Conservation (phyloP, 35 echinoderm and acorn worm species). For the Apostichopus parvimensis region DNA sequence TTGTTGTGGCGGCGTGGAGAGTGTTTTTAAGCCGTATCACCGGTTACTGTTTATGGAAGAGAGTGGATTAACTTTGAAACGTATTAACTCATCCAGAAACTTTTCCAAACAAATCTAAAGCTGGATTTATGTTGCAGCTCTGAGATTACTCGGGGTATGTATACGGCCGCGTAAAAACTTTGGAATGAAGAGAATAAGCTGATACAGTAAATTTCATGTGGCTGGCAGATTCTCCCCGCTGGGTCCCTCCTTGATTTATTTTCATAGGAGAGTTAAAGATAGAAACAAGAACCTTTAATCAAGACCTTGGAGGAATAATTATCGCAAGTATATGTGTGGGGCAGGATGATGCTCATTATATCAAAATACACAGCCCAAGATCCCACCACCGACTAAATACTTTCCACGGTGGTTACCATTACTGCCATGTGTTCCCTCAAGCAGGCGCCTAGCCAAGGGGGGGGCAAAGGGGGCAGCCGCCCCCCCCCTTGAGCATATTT, state of each 20-base stretch:
- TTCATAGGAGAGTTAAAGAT: conserved; percentile 5
- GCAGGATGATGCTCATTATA: neutral
- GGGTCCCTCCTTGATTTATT: neutral
- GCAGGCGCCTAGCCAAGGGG: too few relatives aligned
- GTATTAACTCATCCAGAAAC: neutral
- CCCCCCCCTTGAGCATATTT: too few relatives aligned
- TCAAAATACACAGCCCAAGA: neutral
- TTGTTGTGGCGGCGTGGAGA: neutral
- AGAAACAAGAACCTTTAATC: neutral
- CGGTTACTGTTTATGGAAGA: neutral
- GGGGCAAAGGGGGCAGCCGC: too few relatives aligned
- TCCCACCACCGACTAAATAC: neutral
- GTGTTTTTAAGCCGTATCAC: neutral
- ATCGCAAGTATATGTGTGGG: neutral
- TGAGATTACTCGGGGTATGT: conserved; percentile 1
- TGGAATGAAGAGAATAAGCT: conserved; percentile 4
- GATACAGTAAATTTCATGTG: neutral
- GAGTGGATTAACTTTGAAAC: conserved; percentile 9
- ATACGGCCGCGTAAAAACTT: conserved; percentile 8
- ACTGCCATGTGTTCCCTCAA: too few relatives aligned
- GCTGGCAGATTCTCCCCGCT: neutral
- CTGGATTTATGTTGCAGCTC: conserved; percentile 16
- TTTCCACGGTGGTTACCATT: too few relatives aligned
- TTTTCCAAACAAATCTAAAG: conserved; percentile 10
- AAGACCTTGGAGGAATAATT: neutral